phyloP scores from a whole-genome alignment of 2,888 invertebrate species.

The Caenorhabditis wallacei region DNA sequence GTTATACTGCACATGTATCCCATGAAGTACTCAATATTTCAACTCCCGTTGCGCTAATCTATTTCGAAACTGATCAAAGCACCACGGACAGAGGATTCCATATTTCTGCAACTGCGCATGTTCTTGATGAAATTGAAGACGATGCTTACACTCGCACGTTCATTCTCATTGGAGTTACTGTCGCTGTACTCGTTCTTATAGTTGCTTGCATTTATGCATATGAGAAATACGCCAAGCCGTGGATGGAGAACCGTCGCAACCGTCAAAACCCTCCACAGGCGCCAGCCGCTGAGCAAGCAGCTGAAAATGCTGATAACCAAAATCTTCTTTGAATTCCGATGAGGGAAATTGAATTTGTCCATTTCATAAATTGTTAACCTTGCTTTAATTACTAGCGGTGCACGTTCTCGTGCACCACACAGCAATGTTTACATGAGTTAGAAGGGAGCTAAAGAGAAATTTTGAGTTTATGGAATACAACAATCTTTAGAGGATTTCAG shows the following conservation, averaged over 20 bases:
- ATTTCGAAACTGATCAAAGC: conserved; percentile 22
- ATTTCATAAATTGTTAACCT: no score
- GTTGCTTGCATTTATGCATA: not conserved
- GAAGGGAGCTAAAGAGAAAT: no score
- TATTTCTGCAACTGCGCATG: conserved; percentile 18
- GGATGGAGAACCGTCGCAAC: not conserved
- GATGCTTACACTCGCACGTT: not conserved
- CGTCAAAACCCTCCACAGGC: not conserved
- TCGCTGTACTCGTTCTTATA: not conserved
- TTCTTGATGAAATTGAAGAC: not conserved
- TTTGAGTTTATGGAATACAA: no score
- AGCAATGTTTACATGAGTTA: no score
- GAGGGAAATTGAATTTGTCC: no score
- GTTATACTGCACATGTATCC: conserved; percentile 2
- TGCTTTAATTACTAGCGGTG: no score
- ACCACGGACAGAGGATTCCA: conserved; percentile 46
- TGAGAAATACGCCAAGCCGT: not conserved
- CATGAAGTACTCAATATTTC: conserved; percentile 29
- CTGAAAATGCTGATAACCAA: no score
- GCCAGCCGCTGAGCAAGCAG: no score
- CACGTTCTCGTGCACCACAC: no score
- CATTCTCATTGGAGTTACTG: not conserved
- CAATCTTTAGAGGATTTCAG: no score
- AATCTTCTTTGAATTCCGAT: no score
- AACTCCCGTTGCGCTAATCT: not conserved